Base-by-base conservation (phyloP, 2,888 invertebrate species). In the Clanis bilineata region DNA sequence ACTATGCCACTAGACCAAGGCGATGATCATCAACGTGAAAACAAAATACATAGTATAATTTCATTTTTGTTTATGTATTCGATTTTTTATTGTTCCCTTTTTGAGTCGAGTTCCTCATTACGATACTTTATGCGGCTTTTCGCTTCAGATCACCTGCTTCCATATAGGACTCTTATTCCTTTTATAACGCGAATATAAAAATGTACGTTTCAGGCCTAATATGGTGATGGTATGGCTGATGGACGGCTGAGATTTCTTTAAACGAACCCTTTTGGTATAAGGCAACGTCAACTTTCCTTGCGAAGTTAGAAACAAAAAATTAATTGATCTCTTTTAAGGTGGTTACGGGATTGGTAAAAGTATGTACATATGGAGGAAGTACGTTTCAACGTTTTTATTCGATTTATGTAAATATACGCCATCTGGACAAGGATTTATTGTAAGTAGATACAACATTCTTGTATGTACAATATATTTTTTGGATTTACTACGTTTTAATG, bases 231-330 rank as follows among this genome's bases (percentile, higher is more conserved):
- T 78, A 81, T 82, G 80, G 72, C 69, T 68, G 74, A 73, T 79
- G 78, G 76, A 68, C 76, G 77, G 79, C 87, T 80, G 83, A 84
- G 88, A 89, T 90, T 90, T 90, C 90, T 90, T 89, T 83, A 83
- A 79, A 83, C 79, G 79, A 83, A 79, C 73, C 75, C 69, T 64
- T 51, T 75, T 75, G 75, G 77, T 77, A 80, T 87, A 90, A 83
- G 89, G 88, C 73, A 61, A 86, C 60, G 77, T 64, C 89, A 85
- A 85, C 88, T 88, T 90, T 88, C 90, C 90, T 86, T 90, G 80
- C 81, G 60, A 74, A 85, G 86, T 85, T 88, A 86, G 88, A 83
- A 71, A 77, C 76, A 86, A 89, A 88, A 90, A 87, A 62, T 68
- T 43, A 41, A 15, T 63, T 51, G 62, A 62, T 62, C 62, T 18